Evolutionary conservation across 2,888 invertebrate genomes (phyloP).

Genomic region (Odontomyia ornata): DNA sequence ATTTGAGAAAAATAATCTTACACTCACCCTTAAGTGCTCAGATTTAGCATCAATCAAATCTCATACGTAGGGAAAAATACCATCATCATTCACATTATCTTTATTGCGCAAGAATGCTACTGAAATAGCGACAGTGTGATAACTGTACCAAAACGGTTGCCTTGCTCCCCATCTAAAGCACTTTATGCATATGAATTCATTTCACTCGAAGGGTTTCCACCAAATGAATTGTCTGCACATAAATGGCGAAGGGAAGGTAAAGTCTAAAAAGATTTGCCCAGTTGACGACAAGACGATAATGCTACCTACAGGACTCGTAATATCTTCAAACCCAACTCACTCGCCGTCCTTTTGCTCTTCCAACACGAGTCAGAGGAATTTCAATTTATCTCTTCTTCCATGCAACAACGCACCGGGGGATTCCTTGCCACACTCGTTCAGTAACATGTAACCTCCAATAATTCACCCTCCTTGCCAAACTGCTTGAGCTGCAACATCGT

Average conservation of each 20-base stretch:
- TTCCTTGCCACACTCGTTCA: neutral
- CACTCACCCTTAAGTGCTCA: too few relatives aligned
- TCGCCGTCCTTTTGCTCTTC: too few relatives aligned
- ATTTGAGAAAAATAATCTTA: too few relatives aligned
- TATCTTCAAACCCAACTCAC: neutral
- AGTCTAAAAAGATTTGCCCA: constrained; percentile 14
- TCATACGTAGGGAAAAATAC: neutral
- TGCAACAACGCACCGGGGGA: neutral
- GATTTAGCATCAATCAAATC: too few relatives aligned
- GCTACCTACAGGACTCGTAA: neutral
- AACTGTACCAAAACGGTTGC: constrained; percentile 7
- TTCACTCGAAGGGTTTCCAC: constrained; percentile 1
- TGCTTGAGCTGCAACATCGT: neutral
- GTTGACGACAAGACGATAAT: constrained; percentile 27
- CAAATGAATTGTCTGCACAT: constrained; percentile 33
- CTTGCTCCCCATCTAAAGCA: neutral
- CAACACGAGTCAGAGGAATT: neutral
- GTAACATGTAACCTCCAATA: too few relatives aligned
- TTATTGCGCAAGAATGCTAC: constrained; percentile 17
- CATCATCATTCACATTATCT: neutral
- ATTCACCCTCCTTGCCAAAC: neutral
- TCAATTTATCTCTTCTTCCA: neutral
- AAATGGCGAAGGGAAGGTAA: neutral
- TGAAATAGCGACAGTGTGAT: constrained; percentile 22
- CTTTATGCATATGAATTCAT: neutral